Conservation (phyloP, 2,113 vertebrate genomes). For the Phyllostomus hastatus region DNA sequence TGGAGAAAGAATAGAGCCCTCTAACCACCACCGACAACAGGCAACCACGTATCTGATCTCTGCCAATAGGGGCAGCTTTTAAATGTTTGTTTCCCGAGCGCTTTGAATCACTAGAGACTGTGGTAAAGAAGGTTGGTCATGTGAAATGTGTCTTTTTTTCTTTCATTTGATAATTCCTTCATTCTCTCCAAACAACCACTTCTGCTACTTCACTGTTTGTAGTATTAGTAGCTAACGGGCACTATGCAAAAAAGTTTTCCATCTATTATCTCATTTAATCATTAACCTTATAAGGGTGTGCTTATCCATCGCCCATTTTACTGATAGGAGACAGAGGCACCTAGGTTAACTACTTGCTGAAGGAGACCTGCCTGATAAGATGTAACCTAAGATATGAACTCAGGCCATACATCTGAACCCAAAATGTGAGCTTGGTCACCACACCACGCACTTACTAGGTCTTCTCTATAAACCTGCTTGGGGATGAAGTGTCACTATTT, state of each 20-base stretch:
- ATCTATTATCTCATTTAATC: neutral
- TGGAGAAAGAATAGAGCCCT: neutral
- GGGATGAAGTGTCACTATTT: neutral
- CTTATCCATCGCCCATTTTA: neutral
- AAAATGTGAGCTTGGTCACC: neutral
- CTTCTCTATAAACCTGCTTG: neutral
- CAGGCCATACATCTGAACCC: neutral
- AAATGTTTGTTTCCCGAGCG: neutral
- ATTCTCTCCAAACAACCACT: neutral
- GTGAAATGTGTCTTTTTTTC: neutral
- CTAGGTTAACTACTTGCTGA: neutral
- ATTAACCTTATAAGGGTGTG: neutral
- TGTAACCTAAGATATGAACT: neutral
- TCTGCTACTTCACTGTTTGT: neutral
- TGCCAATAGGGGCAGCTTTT: neutral
- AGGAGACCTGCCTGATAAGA: neutral
- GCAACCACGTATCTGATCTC: neutral
- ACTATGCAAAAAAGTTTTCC: neutral
- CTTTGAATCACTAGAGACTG: neutral
- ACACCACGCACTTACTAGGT: neutral
- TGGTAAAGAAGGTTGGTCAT: neutral
- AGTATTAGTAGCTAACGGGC: neutral
- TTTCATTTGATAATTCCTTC: slow-evolving; percentile 31
- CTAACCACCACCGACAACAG: neutral
- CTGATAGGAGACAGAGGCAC: neutral